A percentile compares a stretch with the other conserved stretches of the same genome.
phyloP scores from a whole-genome alignment of 1,140 invertebrate genomes.

The Radopholus similis region DNA sequence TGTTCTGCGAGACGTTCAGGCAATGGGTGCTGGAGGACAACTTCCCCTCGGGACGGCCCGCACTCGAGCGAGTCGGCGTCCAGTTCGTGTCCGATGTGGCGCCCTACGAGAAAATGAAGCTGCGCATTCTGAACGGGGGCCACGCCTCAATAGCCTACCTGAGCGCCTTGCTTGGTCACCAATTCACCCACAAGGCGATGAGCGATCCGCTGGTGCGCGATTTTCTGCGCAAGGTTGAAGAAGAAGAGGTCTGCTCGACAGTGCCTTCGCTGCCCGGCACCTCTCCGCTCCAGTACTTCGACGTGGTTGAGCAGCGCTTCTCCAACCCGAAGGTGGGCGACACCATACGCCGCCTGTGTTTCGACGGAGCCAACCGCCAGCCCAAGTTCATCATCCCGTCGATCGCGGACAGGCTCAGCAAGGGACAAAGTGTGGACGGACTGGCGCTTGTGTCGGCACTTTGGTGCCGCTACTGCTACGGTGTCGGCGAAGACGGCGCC shows the following conservation, averaged over 20 bases:
- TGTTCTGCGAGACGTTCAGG: not conserved
- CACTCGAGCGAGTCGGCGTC: not conserved
- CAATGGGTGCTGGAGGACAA: slow-evolving; percentile 3
- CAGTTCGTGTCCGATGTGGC: not conserved
- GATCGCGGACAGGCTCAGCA: not conserved
- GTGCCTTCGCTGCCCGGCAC: not conserved
- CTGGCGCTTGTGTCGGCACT: not conserved
- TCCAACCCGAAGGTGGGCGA: not conserved
- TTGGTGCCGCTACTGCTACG: not conserved
- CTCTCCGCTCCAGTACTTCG: not conserved
- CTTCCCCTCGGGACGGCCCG: not conserved
- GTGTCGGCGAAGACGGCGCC: not conserved
- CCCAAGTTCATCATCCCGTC: not conserved
- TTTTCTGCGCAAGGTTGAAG: not conserved
- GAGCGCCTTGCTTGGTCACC: not conserved
- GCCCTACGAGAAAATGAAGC: not conserved
- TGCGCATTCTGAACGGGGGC: not conserved
- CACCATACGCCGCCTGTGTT: not conserved
- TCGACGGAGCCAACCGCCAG: not conserved
- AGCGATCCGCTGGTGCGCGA: not conserved
- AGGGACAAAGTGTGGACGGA: no score
- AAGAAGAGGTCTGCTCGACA: not conserved
- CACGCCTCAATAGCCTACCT: not conserved
- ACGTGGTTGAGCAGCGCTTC: not conserved
- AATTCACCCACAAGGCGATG: not conserved